phyloP scores from a whole-genome alignment of 2,113 vertebrate genomes.

The Eretmochelys imbricata region DNA sequence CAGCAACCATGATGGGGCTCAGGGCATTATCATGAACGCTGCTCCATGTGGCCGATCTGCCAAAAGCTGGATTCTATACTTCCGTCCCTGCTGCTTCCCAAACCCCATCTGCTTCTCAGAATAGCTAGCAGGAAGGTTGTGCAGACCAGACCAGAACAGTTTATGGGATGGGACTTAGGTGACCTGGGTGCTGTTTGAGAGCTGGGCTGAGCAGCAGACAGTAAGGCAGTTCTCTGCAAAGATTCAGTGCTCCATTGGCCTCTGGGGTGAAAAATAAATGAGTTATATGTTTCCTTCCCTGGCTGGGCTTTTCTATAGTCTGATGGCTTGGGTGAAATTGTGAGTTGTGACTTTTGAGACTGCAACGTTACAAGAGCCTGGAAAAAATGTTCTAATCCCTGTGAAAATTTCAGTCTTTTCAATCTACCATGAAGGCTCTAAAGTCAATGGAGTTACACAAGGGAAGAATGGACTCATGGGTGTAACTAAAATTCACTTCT shows the following conservation, averaged over 20 bases:
- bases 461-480: background rate
- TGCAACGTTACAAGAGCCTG: background rate
- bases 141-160: too few relatives aligned
- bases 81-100: too few relatives aligned
- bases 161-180: too few relatives aligned
- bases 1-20: too few relatives aligned
- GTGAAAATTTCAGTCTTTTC: background rate
- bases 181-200: background rate
- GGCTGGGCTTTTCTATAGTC: background rate
- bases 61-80: too few relatives aligned
- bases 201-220: background rate
- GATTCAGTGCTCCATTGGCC: background rate
- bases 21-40: too few relatives aligned
- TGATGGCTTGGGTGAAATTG: background rate
- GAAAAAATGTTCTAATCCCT: background rate
- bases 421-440: background rate
- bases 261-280: background rate
- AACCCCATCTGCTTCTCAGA: too few relatives aligned
- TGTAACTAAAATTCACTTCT: slow-evolving; percentile 1
- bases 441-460: background rate
- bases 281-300: background rate
- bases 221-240: background rate
- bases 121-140: too few relatives aligned
- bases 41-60: too few relatives aligned
- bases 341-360: background rate